A percentile compares a stretch with the other conserved stretches of the same genome.
phyloP scores from a whole-genome alignment of 2,797 vertebrate species.

The Megaceryle alcyon region DNA sequence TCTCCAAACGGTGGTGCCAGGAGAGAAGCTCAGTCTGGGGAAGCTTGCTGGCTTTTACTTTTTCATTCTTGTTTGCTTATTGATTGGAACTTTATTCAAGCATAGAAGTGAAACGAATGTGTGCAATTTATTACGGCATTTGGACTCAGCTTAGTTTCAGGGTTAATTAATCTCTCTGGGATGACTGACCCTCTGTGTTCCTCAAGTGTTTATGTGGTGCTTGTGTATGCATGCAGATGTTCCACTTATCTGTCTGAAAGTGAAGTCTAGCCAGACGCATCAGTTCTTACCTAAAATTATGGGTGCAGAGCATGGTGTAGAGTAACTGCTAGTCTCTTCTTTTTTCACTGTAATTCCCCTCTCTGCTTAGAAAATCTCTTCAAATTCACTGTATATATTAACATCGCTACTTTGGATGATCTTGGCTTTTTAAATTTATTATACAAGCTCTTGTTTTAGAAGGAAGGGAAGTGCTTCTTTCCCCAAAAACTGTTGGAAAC shows the following conservation, averaged over 20 bases:
- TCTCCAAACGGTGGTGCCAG: not conserved
- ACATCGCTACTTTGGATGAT: not conserved
- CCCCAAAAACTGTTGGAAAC: not conserved
- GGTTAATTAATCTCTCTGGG: not conserved
- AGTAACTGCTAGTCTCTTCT: not conserved
- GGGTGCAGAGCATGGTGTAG: not conserved
- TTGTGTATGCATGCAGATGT: constrained; percentile 31
- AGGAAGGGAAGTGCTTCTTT: not conserved
- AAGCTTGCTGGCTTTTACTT: not conserved
- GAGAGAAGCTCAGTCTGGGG: not conserved
- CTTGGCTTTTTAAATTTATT: not conserved
- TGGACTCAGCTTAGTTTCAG: constrained; percentile 9
- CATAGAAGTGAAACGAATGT: not conserved
- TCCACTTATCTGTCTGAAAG: constrained; percentile 7
- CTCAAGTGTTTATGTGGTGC: not conserved
- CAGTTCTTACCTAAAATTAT: not conserved
- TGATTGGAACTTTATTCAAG: constrained; percentile 11
- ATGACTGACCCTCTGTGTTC: not conserved
- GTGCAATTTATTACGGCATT: constrained; percentile 34
- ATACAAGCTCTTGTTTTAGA: not conserved
- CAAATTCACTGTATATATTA: not conserved
- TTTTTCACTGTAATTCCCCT: not conserved
- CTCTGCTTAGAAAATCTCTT: not conserved
- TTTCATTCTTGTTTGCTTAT: not conserved
- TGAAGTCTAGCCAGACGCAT: not conserved